phyloP scores from a whole-genome alignment of 2,888 invertebrate species.

The Scrobipalpa atriplicella region DNA sequence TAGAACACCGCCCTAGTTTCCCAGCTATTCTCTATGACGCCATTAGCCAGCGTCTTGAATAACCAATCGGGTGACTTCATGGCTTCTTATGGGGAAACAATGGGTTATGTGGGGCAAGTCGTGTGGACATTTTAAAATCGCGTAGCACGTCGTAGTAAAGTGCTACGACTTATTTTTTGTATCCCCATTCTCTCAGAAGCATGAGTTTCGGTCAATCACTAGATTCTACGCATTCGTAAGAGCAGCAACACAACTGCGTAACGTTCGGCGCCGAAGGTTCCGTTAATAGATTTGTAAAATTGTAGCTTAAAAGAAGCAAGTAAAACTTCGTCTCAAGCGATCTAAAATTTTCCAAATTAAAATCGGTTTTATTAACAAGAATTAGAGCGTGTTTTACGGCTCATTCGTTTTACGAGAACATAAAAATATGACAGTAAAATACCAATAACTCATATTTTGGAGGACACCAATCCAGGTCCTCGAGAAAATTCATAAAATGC shows the following conservation, averaged over 20 bases:
- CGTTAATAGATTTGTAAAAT: too few relatives aligned
- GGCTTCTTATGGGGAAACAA: background rate
- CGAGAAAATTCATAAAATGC: conserved; percentile 10
- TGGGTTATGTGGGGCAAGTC: background rate
- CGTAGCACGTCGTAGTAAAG: too few relatives aligned
- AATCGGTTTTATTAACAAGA: conserved; percentile 11
- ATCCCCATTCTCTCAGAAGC: too few relatives aligned
- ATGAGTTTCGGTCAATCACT: too few relatives aligned
- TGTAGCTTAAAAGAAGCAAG: background rate
- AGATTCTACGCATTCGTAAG: too few relatives aligned
- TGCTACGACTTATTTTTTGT: too few relatives aligned
- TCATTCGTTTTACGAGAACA: conserved; percentile 4
- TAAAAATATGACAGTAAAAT: conserved; percentile 18
- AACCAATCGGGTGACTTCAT: conserved; percentile 16
- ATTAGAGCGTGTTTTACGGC: conserved; percentile 6
- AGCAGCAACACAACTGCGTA: too few relatives aligned
- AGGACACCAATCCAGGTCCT: background rate
- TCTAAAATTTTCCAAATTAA: conserved; percentile 10
- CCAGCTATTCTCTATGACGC: background rate
- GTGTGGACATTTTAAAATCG: background rate
- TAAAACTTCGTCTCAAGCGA: background rate
- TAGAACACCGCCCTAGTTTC: conserved; percentile 6
- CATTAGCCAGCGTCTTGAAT: conserved; percentile 7
- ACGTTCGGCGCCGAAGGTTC: too few relatives aligned
- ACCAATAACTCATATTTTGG: background rate